Conservation (phyloP, 1,140 invertebrate species). For the Heliconius himera region DNA sequence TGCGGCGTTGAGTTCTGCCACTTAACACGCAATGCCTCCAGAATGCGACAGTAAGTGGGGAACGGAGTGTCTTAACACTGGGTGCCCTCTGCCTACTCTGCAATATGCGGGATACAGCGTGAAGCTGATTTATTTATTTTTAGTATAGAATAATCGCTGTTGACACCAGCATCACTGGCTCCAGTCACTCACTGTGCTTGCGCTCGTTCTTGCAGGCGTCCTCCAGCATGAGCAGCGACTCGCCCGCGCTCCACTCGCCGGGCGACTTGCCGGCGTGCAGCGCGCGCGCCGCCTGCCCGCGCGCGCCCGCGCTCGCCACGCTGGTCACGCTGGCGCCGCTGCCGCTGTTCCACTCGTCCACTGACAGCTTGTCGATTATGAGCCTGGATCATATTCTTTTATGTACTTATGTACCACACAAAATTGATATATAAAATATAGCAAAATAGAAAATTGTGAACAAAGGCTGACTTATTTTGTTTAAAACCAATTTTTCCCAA, state of each 20-base stretch:
- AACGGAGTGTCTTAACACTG: too few relatives aligned
- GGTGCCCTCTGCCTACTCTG: too few relatives aligned
- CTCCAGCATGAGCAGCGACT: constrained; percentile 76
- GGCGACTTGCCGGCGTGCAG: constrained; percentile 72
- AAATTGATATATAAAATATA: neutral
- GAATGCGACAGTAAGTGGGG: too few relatives aligned
- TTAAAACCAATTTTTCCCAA: too few relatives aligned
- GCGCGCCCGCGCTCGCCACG: constrained; percentile 22
- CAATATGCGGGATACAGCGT: too few relatives aligned
- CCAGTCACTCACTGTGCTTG: constrained; percentile 62
- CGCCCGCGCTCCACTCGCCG: constrained; percentile 74
- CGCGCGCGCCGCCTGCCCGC: constrained; percentile 45
- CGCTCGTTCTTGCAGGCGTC: constrained; percentile 76
- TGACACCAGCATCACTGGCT: too few relatives aligned
- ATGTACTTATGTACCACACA: neutral
- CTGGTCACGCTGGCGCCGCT: constrained; percentile 39
- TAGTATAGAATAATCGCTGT: too few relatives aligned
- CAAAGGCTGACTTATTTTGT: too few relatives aligned
- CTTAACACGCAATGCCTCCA: too few relatives aligned
- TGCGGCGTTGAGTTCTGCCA: too few relatives aligned
- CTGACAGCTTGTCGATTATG: constrained; percentile 78
- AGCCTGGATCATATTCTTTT: constrained; percentile 52
- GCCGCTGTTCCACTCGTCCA: constrained; percentile 69
- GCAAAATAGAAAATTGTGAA: neutral
- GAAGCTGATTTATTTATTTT: too few relatives aligned